Conservation (phyloP, 2,797 vertebrate species). For the Artibeus jamaicensis region DNA sequence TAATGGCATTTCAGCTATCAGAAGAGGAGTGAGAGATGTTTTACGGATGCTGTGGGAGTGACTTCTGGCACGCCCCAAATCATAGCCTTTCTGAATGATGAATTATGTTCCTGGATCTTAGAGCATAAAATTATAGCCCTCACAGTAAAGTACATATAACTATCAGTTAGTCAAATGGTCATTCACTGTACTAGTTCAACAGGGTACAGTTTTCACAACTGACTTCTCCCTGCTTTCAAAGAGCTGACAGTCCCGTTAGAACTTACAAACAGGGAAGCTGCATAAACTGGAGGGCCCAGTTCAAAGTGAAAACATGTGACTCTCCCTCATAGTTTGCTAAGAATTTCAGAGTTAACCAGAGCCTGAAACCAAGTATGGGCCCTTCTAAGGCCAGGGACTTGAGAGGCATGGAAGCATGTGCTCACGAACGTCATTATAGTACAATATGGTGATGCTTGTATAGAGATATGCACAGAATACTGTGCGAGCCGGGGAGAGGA, state of each 20-base stretch:
- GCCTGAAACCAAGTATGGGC: background rate
- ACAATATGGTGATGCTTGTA: background rate
- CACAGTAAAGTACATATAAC: background rate
- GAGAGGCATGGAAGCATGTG: background rate
- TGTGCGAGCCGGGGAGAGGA: no score
- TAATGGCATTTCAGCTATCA: background rate
- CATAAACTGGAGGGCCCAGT: background rate
- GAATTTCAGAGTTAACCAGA: background rate
- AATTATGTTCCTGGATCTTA: background rate
- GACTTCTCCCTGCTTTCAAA: background rate
- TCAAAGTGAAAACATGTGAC: background rate
- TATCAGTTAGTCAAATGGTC: background rate
- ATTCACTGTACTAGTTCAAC: background rate
- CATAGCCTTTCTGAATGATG: background rate
- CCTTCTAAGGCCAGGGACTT: background rate
- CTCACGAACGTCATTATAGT: background rate
- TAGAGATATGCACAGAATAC: background rate
- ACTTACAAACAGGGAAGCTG: background rate
- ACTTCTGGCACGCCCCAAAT: background rate
- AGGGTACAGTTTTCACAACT: background rate
- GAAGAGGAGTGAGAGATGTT: background rate
- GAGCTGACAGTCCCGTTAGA: background rate
- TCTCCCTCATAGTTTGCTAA: background rate
- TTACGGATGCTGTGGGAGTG: background rate
- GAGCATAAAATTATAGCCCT: conserved; percentile 15